Conservation (phyloP, 92 coral and sea anemone species). For the Metridium senile region DNA sequence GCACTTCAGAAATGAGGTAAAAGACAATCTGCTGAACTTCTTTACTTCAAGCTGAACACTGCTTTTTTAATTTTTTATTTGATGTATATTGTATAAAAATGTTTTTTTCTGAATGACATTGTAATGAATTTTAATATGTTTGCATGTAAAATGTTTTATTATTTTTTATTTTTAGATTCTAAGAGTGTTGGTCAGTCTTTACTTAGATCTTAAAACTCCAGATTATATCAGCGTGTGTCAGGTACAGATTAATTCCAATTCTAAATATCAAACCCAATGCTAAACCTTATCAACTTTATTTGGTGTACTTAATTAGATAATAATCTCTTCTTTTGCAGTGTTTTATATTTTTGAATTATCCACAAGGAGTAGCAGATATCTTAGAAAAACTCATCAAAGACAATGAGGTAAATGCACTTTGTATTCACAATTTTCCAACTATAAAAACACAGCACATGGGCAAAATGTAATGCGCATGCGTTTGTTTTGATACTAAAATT, state of each 20-base stretch:
- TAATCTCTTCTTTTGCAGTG: slow-evolving; percentile 65
- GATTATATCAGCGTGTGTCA: slow-evolving; percentile 97
- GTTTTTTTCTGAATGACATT: not conserved
- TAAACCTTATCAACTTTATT: too few species aligned
- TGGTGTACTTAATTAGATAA: too few species aligned
- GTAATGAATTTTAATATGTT: too few species aligned
- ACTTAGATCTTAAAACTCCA: slow-evolving; percentile 87
- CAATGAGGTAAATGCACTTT: slow-evolving; percentile 94
- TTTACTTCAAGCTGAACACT: too few species aligned
- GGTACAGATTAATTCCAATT: slow-evolving; percentile 31
- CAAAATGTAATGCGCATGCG: too few species aligned
- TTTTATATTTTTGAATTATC: slow-evolving; percentile 91
- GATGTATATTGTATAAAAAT: not conserved
- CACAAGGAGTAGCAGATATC: slow-evolving; percentile 92
- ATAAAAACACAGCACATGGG: too few species aligned
- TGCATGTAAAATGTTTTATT: not conserved
- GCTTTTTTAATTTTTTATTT: not conserved
- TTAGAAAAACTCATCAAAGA: slow-evolving; percentile 93
- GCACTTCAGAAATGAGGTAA: slow-evolving; percentile 93
- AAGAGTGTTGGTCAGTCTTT: slow-evolving; percentile 82
- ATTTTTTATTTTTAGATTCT: slow-evolving; percentile 59
- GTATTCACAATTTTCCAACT: too few species aligned
- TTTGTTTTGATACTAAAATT: too few species aligned
- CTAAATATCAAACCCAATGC: too few species aligned
- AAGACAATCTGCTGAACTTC: not conserved